Base-by-base conservation (phyloP, 2,113 vertebrate genomes). In the Perognathus longimembris region DNA sequence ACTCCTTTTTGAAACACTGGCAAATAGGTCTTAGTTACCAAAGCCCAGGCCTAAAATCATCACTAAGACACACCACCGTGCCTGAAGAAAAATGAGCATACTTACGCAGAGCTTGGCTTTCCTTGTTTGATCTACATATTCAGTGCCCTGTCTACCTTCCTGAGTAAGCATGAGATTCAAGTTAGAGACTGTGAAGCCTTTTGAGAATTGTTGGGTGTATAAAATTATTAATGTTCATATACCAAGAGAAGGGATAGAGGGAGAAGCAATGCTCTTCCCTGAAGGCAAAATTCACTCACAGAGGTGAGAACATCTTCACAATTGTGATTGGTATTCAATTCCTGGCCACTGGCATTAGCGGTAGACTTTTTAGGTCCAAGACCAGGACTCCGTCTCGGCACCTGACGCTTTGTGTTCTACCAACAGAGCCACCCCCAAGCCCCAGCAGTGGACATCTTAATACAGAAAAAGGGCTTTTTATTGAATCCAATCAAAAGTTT, bases 401-500 rank as follows among this genome's bases (percentile, higher is more conserved):
- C 10, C 50, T 54, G 50, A 54, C 17, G 50, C 15, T 4, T 2
- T n/a, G n/a, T n/a, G n/a, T n/a, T n/a, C n/a, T n/a, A n/a, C n/a
- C n/a, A n/a, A n/a, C n/a, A n/a, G n/a, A n/a, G n/a, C n/a, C 15
- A 18, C 15, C 15, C 17, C 50, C 50, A 54, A n/a, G 17, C 15
- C 50, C 14, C 50, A 54, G 50, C 50, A 54, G 50, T 54, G 17
- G 50, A 54, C 50, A 54, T 54, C 17, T 54, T 54, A 54, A 54
- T 54, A 66, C 6, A 79, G 85, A 91, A 90, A 83, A 91, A 70
- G 78, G n/a, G 22, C 80, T 20, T 94, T 97, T 97, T 95, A 96
- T 91, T 95, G 79, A 96, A 89, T 95, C 88, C n/a, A 74, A 75
- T 42, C 45, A 91, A 82, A 92, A 93, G 30, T 76, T 94, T 69